Base-by-base conservation (phyloP, 1,140 invertebrate species). In the Arctopsyche grandis region DNA sequence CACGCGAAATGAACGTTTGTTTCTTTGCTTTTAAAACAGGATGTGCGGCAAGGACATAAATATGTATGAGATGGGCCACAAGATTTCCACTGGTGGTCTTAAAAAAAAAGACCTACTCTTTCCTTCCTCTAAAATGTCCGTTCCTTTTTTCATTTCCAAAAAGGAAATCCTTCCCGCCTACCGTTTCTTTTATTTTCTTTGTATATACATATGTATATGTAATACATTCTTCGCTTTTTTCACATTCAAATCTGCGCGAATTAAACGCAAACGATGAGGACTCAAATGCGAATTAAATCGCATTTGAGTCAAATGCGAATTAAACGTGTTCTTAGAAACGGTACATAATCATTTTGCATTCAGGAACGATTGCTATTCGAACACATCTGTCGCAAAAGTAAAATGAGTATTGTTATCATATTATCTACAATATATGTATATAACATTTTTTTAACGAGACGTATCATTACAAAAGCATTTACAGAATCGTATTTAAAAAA, bases 31-130 rank as follows among this genome's bases (percentile, higher is more conserved):
- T 38, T 66, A 26, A 66, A 66, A 66, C 63, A 66, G 69, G 38
- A 44, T 22, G 43, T 71, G 38, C 44, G 38, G n/a, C 69, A n/a
- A 56, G 69, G 48, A 58, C 71, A 74, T 74, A 74, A 74, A 74
- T 74, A 74, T 74, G 46, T 74, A 74, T 74, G 43, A 74, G 71
- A 74, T 74, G 71, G 71, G 71, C 71, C 71, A 16, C 71, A 74
- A 74, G 71, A 74, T 74, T 74, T 74, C 71, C 29, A 24, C 46
- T 38, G 70, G 24, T 29, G 52, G 29, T 71, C 38, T 7, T 46
- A 46, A 71, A 71, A 44, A 71, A 66, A 48, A 19, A 52, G 12
- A 21, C 12, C 60, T 38, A 38, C 29, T 38, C 29, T 38, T 38
- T 38, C 60, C 19, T 66, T 66, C 21, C 21, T 26, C 14, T 5